Percentiles rank a stretch among this genome's conserved stretches.
These are phyloP conservation scores for Acanthosepion esculentum DNA, from an alignment of 2,888 invertebrate species.

Conservation along the genomic window DNA sequence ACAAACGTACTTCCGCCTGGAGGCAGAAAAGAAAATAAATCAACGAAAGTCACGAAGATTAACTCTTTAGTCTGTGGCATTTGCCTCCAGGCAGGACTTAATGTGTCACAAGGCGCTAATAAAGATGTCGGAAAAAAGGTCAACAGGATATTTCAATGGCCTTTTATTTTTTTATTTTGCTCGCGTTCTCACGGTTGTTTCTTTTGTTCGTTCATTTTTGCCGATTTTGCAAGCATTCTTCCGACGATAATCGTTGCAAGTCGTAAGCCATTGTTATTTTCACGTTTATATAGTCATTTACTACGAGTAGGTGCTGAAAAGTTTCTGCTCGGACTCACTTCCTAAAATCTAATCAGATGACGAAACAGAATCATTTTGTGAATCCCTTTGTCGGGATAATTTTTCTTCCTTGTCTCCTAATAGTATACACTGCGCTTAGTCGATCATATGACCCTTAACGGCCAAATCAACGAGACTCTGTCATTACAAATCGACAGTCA, in stretches of 20 bases:
- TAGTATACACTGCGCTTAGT: too few species aligned
- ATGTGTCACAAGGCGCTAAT: conserved; percentile 33
- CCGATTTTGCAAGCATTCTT: not conserved
- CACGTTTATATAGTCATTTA: not conserved
- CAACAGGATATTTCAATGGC: not conserved
- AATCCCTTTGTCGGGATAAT: too few species aligned
- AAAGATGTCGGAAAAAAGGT: not conserved
- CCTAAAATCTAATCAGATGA: too few species aligned
- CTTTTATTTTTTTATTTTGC: not conserved
- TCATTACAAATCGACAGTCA: too few species aligned
- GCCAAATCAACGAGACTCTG: too few species aligned
- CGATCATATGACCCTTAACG: too few species aligned
- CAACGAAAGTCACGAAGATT: not conserved
- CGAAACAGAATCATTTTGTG: too few species aligned
- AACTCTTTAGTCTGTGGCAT: conserved; percentile 33
- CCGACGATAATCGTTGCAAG: not conserved
- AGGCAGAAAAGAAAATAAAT: not conserved
- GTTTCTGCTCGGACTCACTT: too few species aligned
- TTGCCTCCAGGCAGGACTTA: not conserved
- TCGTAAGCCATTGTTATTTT: not conserved
- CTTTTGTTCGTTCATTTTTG: not conserved
- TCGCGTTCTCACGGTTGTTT: not conserved
- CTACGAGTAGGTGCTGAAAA: too few species aligned
- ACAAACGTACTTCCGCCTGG: not conserved
- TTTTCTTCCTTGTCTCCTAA: too few species aligned